A percentile compares a stretch with the other conserved stretches of the same genome.
Conservation (phyloP, 23 tunicate species). For the Halocynthia roretzi region DNA sequence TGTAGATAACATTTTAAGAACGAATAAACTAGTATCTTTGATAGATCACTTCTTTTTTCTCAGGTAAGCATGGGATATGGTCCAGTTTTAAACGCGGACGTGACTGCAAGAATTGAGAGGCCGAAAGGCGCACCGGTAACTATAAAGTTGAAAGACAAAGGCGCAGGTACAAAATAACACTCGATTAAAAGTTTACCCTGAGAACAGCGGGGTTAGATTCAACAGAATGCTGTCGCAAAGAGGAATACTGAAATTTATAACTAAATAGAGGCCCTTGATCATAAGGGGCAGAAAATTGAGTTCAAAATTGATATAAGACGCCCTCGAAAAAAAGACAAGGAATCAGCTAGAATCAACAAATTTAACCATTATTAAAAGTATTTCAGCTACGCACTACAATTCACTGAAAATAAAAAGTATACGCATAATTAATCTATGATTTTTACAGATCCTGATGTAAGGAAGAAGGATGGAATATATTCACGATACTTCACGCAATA, state of each 20-base stretch:
- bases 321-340: background rate
- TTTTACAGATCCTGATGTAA: conserved; percentile 73
- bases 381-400: background rate
- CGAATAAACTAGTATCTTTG: background rate
- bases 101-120: conserved; percentile 30
- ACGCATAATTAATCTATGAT: background rate
- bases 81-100: conserved; percentile 49
- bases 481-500: conserved; percentile 75
- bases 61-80: conserved; percentile 63
- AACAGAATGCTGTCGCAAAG: too few species aligned
- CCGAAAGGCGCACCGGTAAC: conserved; percentile 27
- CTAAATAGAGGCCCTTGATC: too few species aligned
- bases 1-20: too few species aligned
- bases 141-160: conserved; percentile 41
- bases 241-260: too few species aligned
- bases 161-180: conserved; percentile 34
- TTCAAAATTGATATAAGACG: too few species aligned
- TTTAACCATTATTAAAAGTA: background rate
- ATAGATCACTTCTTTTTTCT: background rate
- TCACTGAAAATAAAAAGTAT: too few species aligned
- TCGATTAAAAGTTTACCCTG: background rate
- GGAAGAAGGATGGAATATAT: conserved; percentile 73
- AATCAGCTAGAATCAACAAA: background rate
- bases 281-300: too few species aligned
- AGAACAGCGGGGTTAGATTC: too few species aligned